These are phyloP conservation scores for Gobiocypris rarus DNA, from an alignment of 2,113 vertebrate genomes.

Conservation along the genomic window DNA sequence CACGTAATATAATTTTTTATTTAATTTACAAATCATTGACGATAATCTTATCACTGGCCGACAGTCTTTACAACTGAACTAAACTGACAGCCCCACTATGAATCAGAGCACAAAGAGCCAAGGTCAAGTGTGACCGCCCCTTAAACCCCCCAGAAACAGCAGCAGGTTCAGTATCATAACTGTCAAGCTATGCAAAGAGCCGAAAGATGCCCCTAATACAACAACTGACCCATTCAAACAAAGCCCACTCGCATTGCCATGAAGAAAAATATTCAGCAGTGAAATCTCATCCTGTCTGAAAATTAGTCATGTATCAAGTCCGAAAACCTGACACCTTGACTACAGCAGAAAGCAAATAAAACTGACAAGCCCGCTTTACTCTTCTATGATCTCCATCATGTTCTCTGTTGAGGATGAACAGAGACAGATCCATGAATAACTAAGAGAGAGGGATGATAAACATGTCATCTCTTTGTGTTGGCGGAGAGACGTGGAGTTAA, in stretches of 20 bases:
- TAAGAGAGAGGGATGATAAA: conserved; percentile 21
- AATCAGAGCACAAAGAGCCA: neutral
- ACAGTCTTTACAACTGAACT: neutral
- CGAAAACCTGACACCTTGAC: conserved; percentile 17
- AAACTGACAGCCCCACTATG: neutral
- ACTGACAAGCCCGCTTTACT: conserved; percentile 4
- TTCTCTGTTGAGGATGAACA: neutral
- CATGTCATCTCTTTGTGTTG: conserved; percentile 3
- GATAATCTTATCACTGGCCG: neutral
- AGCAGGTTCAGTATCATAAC: neutral
- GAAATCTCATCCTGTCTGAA: neutral
- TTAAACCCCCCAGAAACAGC: neutral
- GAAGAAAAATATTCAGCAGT: neutral
- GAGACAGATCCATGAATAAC: conserved; percentile 26
- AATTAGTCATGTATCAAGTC: neutral
- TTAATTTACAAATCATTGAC: neutral
- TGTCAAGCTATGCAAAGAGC: neutral
- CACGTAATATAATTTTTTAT: neutral
- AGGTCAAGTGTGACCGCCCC: neutral
- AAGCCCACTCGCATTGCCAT: neutral
- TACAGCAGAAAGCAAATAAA: conserved; percentile 8
- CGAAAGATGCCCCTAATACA: neutral
- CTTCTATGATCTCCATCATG: conserved; percentile 25
- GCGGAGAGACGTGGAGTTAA: neutral
- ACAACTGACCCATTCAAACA: neutral